Percentiles rank a stretch among this genome's conserved stretches.
Evolutionary conservation across 2,113 vertebrate genomes (phyloP).

Genomic region (Hypocryptadius cinnamomeus): DNA sequence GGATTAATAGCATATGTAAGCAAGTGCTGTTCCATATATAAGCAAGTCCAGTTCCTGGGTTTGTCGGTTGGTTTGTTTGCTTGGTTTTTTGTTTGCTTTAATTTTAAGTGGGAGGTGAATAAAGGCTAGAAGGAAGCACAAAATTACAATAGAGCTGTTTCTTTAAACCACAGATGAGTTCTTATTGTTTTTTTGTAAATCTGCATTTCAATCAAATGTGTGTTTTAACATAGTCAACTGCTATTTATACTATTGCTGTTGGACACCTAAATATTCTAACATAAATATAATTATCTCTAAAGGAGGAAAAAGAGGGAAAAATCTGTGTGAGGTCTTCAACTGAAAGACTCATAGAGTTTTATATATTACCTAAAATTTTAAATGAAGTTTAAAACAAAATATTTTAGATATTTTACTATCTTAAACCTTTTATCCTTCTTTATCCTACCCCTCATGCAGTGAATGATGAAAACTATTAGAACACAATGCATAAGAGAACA

Average conservation of each 20-base stretch:
- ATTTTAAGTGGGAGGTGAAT: background rate
- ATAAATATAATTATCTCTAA: background rate
- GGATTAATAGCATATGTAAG: background rate
- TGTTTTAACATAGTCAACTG: background rate
- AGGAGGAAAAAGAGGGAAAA: background rate
- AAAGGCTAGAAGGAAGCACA: background rate
- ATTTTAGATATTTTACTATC: background rate
- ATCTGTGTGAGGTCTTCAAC: background rate
- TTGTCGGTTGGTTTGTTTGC: background rate
- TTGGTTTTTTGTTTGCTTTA: background rate
- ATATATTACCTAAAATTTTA: background rate
- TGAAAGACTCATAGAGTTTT: background rate
- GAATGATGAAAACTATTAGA: background rate
- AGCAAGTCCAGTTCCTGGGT: background rate
- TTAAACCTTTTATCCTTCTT: background rate
- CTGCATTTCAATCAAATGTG: accelerated
- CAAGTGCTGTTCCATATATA: background rate
- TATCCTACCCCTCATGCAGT: background rate
- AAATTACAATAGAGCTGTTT: background rate
- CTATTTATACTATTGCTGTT: background rate
- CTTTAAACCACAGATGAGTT: background rate
- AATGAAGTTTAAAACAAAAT: background rate
- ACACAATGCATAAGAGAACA: background rate
- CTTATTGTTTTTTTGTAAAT: background rate
- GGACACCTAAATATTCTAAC: background rate